phyloP scores from a whole-genome alignment of 1,140 invertebrate species.

The Papilio polytes region DNA sequence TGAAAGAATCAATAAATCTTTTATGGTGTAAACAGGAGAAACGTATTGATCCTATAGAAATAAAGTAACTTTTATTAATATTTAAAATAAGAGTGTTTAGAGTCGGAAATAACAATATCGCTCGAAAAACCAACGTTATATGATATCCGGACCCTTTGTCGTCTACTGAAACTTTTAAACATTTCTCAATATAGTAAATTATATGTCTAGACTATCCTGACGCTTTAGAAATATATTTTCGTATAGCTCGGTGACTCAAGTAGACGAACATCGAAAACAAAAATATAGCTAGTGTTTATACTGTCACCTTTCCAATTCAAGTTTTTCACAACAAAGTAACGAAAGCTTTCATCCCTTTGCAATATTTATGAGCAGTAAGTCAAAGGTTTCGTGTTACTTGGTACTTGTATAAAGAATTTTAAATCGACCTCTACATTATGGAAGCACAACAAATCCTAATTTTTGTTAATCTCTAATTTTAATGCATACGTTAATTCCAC shows the following conservation, averaged over 20 bases:
- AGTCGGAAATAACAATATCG: background rate
- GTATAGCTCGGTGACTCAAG: background rate
- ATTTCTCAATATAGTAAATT: slow-evolving; percentile 1
- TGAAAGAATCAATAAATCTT: too few species aligned
- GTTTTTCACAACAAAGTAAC: background rate
- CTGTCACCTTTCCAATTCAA: background rate
- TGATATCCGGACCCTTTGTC: background rate
- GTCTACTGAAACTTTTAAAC: background rate
- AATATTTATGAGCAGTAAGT: background rate
- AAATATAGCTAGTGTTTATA: background rate
- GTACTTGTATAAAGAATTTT: background rate
- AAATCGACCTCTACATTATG: background rate
- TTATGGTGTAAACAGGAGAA: too few species aligned
- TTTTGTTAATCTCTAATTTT: too few species aligned
- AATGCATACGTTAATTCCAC: too few species aligned
- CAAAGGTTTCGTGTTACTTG: background rate
- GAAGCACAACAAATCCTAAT: background rate
- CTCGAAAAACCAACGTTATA: background rate
- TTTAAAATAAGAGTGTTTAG: too few species aligned
- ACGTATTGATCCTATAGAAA: too few species aligned
- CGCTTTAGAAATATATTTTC: background rate
- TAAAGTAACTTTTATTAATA: too few species aligned
- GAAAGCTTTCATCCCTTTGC: background rate
- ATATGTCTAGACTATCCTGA: background rate
- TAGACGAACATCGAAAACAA: background rate